Base-by-base conservation (phyloP, 1,140 invertebrate genomes). In the Acromyrmex heyeri region DNA sequence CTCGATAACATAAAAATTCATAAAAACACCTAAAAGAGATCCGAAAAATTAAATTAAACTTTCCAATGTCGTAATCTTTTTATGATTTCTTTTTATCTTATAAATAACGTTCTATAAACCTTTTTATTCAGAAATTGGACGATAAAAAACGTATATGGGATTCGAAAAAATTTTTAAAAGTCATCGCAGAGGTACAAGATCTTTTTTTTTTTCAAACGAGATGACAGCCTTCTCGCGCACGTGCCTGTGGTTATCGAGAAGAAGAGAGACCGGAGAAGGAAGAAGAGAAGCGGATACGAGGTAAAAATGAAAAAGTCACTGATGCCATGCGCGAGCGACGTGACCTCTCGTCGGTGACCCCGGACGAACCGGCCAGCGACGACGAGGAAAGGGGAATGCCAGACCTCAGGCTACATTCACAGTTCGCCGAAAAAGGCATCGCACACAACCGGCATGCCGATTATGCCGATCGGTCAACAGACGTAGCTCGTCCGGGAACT, bases 241-340 rank as follows among this genome's bases (percentile, higher is more conserved):
- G 53, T 50, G 70, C 72, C 85, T n/a, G 57, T 12, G 79, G 81
- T 76, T 83, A 83, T 87, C 83, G 73, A 59, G 81, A 62, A 38
- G 59, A n/a, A 75, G 59, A 34, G 55, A 59, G 50, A 73, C 4
- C 24, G 61, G 38, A 85, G 76, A 57, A 44, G 76, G 62, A 64
- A 75, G 69, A 75, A 75, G 69, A 75, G 69, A 75, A 62, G 70
- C 61, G 24, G 30, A 34, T 76, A 59, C 61, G 14, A 59, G 38
- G 53, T 78, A 87, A 87, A 92, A 90, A 85, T 89, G 87, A 92
- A 91, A 87, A 92, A 91, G 82, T 89, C 79, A 81, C 69, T 78
- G 88, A 89, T 91, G 90, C 88, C 91, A 91, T 91, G 91, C 91
- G 91, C 91, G 91, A 91, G 88, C 91, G 89, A 91, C 89, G 91